phyloP scores from a whole-genome alignment of 2,888 invertebrate genomes.

The Schizaphis graminum region DNA sequence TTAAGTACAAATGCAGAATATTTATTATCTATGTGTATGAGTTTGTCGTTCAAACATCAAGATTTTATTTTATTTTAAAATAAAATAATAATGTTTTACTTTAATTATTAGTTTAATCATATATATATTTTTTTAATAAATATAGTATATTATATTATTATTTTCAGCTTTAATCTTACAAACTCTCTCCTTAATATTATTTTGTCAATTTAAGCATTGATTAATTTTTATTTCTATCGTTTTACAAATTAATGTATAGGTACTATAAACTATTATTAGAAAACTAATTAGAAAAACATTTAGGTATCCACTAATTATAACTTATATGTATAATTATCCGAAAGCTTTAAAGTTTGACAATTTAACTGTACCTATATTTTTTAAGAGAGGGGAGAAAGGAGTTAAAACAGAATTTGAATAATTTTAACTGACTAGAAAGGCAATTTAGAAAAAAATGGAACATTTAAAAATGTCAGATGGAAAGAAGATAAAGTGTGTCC shows the following conservation, averaged over 20 bases:
- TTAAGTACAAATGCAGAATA: neutral
- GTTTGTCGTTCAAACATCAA: neutral
- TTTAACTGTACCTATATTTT: neutral
- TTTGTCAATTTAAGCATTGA: neutral
- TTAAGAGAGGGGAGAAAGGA: neutral
- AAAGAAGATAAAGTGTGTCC: too few relatives aligned
- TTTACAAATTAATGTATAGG: neutral
- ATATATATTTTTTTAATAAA: neutral
- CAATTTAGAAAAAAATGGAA: too few relatives aligned
- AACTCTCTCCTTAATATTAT: neutral
- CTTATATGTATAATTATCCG: neutral
- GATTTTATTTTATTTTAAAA: neutral
- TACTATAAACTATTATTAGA: neutral
- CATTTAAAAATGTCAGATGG: too few relatives aligned
- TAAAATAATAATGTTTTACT: neutral
- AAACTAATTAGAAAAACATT: neutral
- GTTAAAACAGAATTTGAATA: too few relatives aligned
- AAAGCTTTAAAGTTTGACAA: neutral
- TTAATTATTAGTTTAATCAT: neutral
- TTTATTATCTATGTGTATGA: neutral
- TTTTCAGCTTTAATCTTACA: neutral
- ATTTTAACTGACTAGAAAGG: too few relatives aligned
- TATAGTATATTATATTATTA: neutral
- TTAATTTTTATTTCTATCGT: neutral
- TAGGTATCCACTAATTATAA: neutral